Percentiles rank a stretch among this genome's conserved stretches.
These are phyloP conservation scores for Danio jaintianensis DNA, from an alignment of 2,797 vertebrate genomes.

Conservation along the genomic window DNA sequence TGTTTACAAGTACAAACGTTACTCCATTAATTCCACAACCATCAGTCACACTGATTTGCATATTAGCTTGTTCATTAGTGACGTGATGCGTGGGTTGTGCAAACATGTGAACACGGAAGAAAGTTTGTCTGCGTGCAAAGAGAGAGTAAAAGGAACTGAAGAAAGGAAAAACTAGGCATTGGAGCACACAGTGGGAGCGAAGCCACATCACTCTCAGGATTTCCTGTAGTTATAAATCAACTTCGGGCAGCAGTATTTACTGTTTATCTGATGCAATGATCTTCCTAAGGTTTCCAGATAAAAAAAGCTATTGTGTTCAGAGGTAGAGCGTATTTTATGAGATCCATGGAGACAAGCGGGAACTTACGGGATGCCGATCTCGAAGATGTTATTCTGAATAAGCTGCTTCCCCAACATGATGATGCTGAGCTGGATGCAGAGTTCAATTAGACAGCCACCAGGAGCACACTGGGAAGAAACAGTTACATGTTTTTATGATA, in stretches of 20 bases:
- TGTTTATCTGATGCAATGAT: conserved; percentile 11
- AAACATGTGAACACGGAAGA: conserved; percentile 21
- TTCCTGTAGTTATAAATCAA: conserved; percentile 11
- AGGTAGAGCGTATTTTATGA: conserved; percentile 2
- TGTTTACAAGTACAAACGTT: conserved; percentile 4
- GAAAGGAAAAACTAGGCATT: not conserved
- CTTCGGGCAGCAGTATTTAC: not conserved
- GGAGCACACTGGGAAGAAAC: conserved; percentile 87
- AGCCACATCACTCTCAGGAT: conserved; percentile 15
- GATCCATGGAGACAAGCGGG: not conserved
- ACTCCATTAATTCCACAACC: not conserved
- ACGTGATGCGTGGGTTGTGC: conserved; percentile 15
- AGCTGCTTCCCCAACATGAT: conserved; percentile 99
- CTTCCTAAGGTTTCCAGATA: conserved; percentile 9
- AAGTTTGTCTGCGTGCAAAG: not conserved
- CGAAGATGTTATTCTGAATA: conserved; percentile 98
- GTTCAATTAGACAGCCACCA: conserved; percentile 95
- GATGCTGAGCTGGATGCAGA: conserved; percentile 98
- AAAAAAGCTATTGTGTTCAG: not conserved
- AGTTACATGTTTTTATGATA: not conserved
- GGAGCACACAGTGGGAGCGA: not conserved
- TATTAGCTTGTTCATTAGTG: not conserved
- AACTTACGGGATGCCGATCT: conserved; percentile 96
- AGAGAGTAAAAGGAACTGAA: not conserved
- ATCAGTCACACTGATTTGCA: not conserved